Conservation (phyloP, 2,888 invertebrate genomes). For the Folsomia manolachei region DNA sequence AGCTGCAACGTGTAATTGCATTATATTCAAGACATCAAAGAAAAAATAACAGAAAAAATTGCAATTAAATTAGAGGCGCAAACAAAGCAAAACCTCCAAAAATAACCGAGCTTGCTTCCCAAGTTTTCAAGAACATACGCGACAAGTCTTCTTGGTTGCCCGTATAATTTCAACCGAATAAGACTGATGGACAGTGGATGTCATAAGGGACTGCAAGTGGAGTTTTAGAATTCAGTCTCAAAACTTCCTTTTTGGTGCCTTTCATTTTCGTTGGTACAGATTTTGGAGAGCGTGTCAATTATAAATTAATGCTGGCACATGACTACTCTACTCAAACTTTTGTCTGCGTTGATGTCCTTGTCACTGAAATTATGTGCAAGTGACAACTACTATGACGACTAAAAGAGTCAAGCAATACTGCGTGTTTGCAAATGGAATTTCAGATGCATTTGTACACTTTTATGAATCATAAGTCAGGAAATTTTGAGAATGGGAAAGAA, state of each 20-base stretch:
- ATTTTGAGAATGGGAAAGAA: too few relatives aligned
- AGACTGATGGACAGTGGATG: neutral
- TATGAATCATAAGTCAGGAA: too few relatives aligned
- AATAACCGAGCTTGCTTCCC: neutral
- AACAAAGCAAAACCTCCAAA: neutral
- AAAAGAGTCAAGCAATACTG: too few relatives aligned
- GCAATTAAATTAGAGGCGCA: neutral
- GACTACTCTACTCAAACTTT: conserved; percentile 12
- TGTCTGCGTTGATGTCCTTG: neutral
- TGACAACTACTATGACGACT: too few relatives aligned
- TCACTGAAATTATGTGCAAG: neutral
- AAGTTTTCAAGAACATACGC: neutral
- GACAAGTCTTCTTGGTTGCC: neutral
- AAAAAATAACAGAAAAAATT: neutral
- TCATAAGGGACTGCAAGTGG: too few relatives aligned
- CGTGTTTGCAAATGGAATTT: too few relatives aligned
- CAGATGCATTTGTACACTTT: too few relatives aligned
- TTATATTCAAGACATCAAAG: neutral
- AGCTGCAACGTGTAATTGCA: neutral
- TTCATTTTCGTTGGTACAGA: neutral
- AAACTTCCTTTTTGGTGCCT: too few relatives aligned
- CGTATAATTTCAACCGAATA: neutral
- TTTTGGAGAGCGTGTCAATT: conserved; percentile 23
- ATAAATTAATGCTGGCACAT: conserved; percentile 28
- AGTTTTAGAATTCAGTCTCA: too few relatives aligned